Base-by-base conservation (phyloP, 1,140 invertebrate species). In the Anastrepha obliqua region DNA sequence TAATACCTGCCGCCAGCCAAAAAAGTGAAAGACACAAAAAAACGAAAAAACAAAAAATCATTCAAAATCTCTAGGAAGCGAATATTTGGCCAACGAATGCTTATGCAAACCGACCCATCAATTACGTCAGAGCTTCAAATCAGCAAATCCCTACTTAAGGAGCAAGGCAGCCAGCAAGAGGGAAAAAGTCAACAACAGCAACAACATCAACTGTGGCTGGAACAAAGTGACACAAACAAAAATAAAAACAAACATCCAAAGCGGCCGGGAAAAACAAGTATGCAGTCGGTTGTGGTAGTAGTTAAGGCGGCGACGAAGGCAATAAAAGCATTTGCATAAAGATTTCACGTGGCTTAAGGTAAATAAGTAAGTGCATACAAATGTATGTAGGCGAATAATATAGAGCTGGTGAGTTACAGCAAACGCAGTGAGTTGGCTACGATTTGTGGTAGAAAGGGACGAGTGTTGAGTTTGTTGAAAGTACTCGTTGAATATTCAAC, bases 271-370 rank as follows among this genome's bases (percentile, higher is more conserved):
- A 67, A 67, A 42, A 11, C 20, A 67, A 15, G 29, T 29, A 67
- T 29, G 29, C 7, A 58, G 9, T 74, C 17, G 15, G 11, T 74
- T 20, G 67, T 74, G 67, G 64, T 74, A 39, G 44, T 42, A 42
- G 42, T 74, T 44, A 74, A 17, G 67, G 42, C 42, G 44, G 67
- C 67, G 39, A 44, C 15, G 70, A 47, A 47, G 44, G 70, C 70
- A 47, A 51, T 74, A 74, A 74, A 74, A 74, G 70, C 70, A 74
- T 74, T 74, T 74, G 70, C 70, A 74, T 74, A 74, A 74, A 74
- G 70, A 74, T 47, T 74, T 74, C 70, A 74, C 70, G 42, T 74
- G 70, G 44, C 70, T 47, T 74, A 74, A 74, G 47, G 70, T 74
- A 74, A 74, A 74, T 74, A 74, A 74, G 47, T 74, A 74, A 47